phyloP scores from a whole-genome alignment of 2,113 vertebrate species.

The Lepidothrix coronata region DNA sequence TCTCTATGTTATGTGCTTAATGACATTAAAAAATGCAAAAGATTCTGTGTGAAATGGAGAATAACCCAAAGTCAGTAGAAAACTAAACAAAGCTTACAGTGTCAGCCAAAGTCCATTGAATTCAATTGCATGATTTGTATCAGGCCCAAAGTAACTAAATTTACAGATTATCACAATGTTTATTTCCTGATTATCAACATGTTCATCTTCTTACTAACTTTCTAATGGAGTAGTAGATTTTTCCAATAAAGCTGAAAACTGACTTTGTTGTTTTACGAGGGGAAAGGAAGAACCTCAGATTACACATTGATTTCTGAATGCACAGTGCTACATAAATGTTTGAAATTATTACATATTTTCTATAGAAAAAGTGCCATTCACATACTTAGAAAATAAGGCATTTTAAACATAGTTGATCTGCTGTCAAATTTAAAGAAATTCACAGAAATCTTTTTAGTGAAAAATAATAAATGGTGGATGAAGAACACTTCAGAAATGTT shows the following conservation, averaged over 20 bases:
- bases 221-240: not conserved
- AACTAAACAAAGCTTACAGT: not conserved
- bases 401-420: not conserved
- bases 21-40: not conserved
- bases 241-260: not conserved
- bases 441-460: not conserved
- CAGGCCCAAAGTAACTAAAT: not conserved
- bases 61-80: not conserved
- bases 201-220: not conserved
- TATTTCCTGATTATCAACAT: not conserved
- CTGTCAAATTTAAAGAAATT: conserved; percentile 21
- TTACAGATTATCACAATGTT: not conserved
- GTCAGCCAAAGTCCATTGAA: not conserved
- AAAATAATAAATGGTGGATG: not conserved
- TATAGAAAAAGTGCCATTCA: not conserved
- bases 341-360: not conserved
- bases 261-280: not conserved
- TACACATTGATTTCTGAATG: not conserved
- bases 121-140: not conserved
- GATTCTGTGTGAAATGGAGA: not conserved
- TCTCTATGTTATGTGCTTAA: not conserved
- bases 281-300: not conserved
- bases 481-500: not conserved
- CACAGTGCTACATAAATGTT: not conserved
- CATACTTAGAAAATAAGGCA: not conserved